Evolutionary conservation across 37 sponge, comb jelly and placozoan genomes (phyloP).

Genomic region (Haliclona indistincta): DNA sequence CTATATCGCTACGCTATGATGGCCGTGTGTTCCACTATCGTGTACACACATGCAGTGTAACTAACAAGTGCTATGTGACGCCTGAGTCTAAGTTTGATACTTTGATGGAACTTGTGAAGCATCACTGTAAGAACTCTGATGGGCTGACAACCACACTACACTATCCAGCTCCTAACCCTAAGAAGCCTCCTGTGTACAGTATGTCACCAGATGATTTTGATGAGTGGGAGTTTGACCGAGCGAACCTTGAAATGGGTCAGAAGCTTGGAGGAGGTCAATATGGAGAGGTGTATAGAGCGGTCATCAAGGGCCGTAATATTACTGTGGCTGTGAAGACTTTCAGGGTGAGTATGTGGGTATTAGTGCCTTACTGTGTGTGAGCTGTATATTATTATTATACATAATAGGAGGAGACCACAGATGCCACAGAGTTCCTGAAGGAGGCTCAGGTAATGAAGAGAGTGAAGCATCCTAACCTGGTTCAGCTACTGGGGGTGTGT

Average conservation of each 20-base stretch:
- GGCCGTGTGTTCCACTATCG: slow-evolving; percentile 95
- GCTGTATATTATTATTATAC: not conserved
- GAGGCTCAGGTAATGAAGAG: slow-evolving; percentile 96
- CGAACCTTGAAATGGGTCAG: slow-evolving; percentile 88
- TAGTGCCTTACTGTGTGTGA: not conserved
- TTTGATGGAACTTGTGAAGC: slow-evolving; percentile 81
- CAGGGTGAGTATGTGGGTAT: slow-evolving; percentile 27
- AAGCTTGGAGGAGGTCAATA: slow-evolving; percentile 97
- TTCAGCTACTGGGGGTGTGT: slow-evolving; percentile 95
- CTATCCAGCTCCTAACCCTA: slow-evolving; percentile 92
- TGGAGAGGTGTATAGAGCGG: slow-evolving; percentile 95
- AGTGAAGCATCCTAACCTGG: slow-evolving; percentile 87
- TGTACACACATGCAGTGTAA: slow-evolving; percentile 57
- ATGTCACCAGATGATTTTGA: slow-evolving; percentile 82
- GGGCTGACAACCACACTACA: slow-evolving; percentile 90
- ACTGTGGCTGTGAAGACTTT: slow-evolving; percentile 65
- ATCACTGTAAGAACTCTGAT: slow-evolving; percentile 87
- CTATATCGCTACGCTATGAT: slow-evolving; percentile 89
- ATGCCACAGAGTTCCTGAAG: slow-evolving; percentile 91
- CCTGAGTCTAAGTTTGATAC: slow-evolving; percentile 82
- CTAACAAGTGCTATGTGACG: slow-evolving; percentile 69
- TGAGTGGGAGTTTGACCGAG: slow-evolving; percentile 91
- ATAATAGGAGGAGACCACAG: slow-evolving; percentile 92
- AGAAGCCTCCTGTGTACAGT: slow-evolving; percentile 84
- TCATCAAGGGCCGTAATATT: slow-evolving; percentile 55